Percentiles rank a stretch among this genome's conserved stretches.
These are phyloP conservation scores for Turdus rufiventris DNA, from an alignment of 2,113 vertebrate species.

Conservation along the genomic window DNA sequence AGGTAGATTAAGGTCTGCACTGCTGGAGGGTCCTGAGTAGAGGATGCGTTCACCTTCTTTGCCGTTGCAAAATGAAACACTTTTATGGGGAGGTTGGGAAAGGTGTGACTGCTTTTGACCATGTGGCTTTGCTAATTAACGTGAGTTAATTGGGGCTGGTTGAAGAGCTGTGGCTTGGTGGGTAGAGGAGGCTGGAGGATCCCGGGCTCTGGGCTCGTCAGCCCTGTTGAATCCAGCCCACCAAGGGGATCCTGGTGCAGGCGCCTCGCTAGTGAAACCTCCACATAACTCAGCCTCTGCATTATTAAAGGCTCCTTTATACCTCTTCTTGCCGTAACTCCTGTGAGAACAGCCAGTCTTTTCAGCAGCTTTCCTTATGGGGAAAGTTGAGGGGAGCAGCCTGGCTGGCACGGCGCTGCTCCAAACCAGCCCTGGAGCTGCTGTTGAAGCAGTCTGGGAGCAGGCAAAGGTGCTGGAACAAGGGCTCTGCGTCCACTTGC, in stretches of 20 bases:
- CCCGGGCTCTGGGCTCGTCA: not conserved
- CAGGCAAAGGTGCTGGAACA: not conserved
- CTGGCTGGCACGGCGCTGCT: not conserved
- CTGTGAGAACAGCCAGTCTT: slow-evolving; percentile 40
- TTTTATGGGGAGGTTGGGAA: not conserved
- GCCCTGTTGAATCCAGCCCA: not conserved
- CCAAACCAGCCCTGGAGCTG: not conserved
- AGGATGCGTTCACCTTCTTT: not conserved
- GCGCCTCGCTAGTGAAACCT: not conserved
- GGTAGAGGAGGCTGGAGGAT: not conserved
- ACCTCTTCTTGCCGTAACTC: not conserved
- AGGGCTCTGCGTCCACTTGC: fast-evolving
- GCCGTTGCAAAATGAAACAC: not conserved
- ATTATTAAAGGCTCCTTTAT: slow-evolving; percentile 58
- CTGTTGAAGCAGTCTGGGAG: not conserved
- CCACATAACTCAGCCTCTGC: not conserved
- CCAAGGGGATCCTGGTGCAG: not conserved
- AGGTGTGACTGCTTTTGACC: not conserved
- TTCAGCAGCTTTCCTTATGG: slow-evolving; percentile 29
- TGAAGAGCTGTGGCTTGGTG: not conserved
- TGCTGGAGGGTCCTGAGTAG: not conserved
- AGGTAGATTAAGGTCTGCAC: not conserved
- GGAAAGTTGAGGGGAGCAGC: not conserved
- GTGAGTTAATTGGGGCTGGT: not conserved
- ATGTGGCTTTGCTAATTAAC: not conserved